phyloP scores from a whole-genome alignment of 1,140 invertebrate genomes.

The Drosophila kikkawai region DNA sequence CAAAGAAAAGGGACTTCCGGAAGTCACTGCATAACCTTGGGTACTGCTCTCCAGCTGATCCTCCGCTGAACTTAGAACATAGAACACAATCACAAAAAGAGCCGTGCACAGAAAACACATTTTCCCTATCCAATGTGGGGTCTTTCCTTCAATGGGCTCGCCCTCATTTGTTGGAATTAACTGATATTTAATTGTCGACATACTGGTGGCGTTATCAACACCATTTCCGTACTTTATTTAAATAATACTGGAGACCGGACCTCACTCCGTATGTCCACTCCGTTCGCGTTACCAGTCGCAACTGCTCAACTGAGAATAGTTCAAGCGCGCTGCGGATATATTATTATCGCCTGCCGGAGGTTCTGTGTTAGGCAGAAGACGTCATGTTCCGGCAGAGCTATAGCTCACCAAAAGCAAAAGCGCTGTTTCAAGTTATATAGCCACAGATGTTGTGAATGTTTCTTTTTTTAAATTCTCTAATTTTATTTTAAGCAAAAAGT shows the following conservation, averaged over 20 bases:
- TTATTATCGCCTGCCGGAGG: conserved; percentile 1
- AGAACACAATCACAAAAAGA: conserved; percentile 11
- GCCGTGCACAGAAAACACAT: neutral
- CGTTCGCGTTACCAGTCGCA: conserved; percentile 3
- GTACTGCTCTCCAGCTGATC: neutral
- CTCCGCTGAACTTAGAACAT: neutral
- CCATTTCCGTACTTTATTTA: conserved; percentile 9
- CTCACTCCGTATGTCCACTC: conserved; percentile 4
- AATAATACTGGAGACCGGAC: neutral
- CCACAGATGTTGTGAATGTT: neutral
- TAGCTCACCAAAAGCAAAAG: neutral
- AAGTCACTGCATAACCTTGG: too few species aligned
- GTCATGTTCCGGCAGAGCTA: conserved; percentile 3
- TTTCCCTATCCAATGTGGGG: conserved; percentile 6
- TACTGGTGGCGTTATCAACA: conserved; percentile 5
- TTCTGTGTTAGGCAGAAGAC: neutral
- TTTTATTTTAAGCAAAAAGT: neutral
- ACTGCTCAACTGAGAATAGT: neutral
- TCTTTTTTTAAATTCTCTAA: neutral
- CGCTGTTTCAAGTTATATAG: neutral
- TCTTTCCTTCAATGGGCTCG: neutral
- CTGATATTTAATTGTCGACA: conserved; percentile 44
- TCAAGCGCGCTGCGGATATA: neutral
- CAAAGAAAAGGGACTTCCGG: too few species aligned
- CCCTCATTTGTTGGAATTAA: conserved; percentile 21